Base-by-base conservation (phyloP, 2,797 vertebrate species). In the Nannoperca obscura region DNA sequence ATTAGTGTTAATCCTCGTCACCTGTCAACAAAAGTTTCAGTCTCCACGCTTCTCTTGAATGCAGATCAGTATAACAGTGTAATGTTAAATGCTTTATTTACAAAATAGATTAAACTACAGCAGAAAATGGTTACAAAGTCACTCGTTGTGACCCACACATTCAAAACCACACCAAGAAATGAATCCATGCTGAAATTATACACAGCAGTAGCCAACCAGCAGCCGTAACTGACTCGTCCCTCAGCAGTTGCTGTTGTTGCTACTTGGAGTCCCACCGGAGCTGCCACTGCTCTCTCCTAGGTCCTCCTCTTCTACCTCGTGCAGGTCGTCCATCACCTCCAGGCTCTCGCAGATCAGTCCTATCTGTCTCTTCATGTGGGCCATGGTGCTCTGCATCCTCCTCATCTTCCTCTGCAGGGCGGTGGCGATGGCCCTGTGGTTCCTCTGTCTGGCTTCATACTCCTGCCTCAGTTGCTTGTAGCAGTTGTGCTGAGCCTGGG, bases 401-500 rank as follows among this genome's bases (percentile, higher is more conserved):
- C 87, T 91, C 93, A 95, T 94, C 87, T 95, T 95, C 89, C 84
- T 92, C 83, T 95, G 93, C 47, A 95, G 86, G 32, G 93, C 80
- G 0, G 66, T 74, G 52, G 93, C 93, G 1, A 95, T 93, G 55
- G 87, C 86, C 65, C 85, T 89, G 87, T 96, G 93, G 82, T 93
- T 94, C 77, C 89, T 87, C 80, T 94, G 94, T 57, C 91, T 85
- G 42, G 82, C 82, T 44, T 92, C 89, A 24, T 95, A 95, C 78
- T 95, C 92, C 34, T 95, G 91, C 24, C 89, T 94, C 63, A 96
- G 88, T 62, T 96, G 92, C 32, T 77, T 90, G 89, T 96, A 96
- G 90, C 96, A 97, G 93, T 96, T 96, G 91, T 96, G 96, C 46
- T 84, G 86, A 2, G 85, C 90, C 22, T 88, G 89, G 7, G 94